phyloP scores from a whole-genome alignment of 1,140 invertebrate species.

The Archivesica marissinica region DNA sequence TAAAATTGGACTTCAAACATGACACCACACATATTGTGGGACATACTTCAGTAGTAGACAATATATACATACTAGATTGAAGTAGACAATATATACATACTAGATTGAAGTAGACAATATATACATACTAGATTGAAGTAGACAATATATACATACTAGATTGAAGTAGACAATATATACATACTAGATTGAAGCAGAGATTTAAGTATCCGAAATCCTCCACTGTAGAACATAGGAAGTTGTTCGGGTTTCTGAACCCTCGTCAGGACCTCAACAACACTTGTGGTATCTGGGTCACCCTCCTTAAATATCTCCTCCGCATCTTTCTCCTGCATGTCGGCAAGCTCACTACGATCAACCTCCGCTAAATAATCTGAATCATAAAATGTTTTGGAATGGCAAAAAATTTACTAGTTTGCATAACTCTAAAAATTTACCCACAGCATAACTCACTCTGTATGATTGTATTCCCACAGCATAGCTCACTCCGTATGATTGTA shows the following conservation, averaged over 20 bases:
- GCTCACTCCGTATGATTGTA: too few species aligned
- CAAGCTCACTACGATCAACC: slow-evolving; percentile 74
- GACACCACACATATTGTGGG: too few species aligned
- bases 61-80: too few species aligned
- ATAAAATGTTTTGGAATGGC: background rate
- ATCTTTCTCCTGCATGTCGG: slow-evolving; percentile 72
- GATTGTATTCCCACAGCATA: too few species aligned
- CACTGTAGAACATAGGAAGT: slow-evolving; percentile 80
- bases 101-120: too few species aligned
- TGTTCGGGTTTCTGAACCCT: slow-evolving; percentile 75
- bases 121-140: too few species aligned
- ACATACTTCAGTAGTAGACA: too few species aligned
- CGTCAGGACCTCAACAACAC: slow-evolving; percentile 75
- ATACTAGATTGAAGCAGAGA: slow-evolving; percentile 72
- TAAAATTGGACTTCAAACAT: too few species aligned
- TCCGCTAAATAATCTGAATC: slow-evolving; percentile 80
- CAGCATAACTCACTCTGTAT: too few species aligned
- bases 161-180: slow-evolving; percentile 43
- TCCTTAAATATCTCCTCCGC: slow-evolving; percentile 76
- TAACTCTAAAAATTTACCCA: too few species aligned
- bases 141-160: too few species aligned
- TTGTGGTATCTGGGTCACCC: slow-evolving; percentile 70
- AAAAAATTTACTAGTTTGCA: background rate
- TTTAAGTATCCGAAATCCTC: slow-evolving; percentile 76
- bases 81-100: too few species aligned